These are phyloP conservation scores for Thecophora atra DNA, from an alignment of 2,888 invertebrate genomes.

Conservation along the genomic window DNA sequence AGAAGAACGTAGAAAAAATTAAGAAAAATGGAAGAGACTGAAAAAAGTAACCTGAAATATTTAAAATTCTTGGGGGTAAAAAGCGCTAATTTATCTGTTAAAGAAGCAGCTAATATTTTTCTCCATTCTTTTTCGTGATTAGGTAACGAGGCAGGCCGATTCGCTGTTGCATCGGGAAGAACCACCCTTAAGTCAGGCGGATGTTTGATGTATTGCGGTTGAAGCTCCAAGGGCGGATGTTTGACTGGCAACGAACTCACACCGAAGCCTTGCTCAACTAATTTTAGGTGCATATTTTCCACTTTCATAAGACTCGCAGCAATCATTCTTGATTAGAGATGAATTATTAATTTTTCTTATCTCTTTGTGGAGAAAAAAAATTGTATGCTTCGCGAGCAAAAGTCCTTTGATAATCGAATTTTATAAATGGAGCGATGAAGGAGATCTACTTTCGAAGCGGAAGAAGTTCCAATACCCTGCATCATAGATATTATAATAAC, in stretches of 20 bases:
- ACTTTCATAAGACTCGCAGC: constrained; percentile 45
- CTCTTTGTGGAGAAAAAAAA: not conserved
- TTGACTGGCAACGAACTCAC: not conserved
- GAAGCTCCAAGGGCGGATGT: not conserved
- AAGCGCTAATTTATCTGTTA: constrained; percentile 38
- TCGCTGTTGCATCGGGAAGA: not conserved
- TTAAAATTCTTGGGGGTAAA: constrained; percentile 23
- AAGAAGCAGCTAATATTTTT: constrained; percentile 35
- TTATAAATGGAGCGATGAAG: not conserved
- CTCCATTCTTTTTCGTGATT: not conserved
- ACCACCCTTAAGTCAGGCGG: constrained; percentile 1
- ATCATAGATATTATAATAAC: too few relatives aligned
- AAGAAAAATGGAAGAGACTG: constrained; percentile 2
- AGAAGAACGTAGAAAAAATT: not conserved
- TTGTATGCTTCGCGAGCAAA: too few relatives aligned
- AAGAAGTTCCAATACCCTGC: not conserved
- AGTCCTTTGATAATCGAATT: too few relatives aligned
- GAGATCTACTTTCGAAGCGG: not conserved
- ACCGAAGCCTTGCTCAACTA: not conserved
- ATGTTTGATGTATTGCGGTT: constrained; percentile 28
- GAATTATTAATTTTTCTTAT: constrained; percentile 59
- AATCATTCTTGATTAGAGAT: constrained; percentile 65
- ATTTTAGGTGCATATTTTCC: not conserved
- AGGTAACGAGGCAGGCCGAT: constrained; percentile 28
- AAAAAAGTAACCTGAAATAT: constrained; percentile 1